phyloP scores from a whole-genome alignment of 2,797 vertebrate species.

The Synanceia verrucosa region DNA sequence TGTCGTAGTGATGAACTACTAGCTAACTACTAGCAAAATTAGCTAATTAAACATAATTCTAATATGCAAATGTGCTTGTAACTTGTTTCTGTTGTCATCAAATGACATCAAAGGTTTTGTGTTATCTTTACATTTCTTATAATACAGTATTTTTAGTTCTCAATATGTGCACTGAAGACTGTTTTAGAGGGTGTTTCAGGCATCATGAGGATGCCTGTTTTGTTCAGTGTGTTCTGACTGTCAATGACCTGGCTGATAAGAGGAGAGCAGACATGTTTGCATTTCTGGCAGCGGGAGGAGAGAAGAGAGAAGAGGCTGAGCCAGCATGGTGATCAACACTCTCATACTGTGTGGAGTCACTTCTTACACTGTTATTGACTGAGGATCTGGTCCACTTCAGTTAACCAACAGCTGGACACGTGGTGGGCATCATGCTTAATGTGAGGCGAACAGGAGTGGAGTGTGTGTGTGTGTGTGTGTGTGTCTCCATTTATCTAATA shows the following conservation, averaged over 20 bases:
- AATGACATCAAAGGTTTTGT: not conserved
- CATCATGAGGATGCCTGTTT: conserved; percentile 8
- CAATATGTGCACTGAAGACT: not conserved
- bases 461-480: not conserved
- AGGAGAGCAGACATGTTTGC: conserved; percentile 40
- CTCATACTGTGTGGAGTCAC: not conserved
- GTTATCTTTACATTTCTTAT: not conserved
- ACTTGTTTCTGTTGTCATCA: not conserved
- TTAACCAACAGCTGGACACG: conserved; percentile 19
- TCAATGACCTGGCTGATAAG: conserved; percentile 49
- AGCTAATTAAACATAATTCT: too few relatives aligned
- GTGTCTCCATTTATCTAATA: not conserved
- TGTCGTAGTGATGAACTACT: not conserved
- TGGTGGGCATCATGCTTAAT: not conserved
- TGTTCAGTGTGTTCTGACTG: conserved; percentile 29
- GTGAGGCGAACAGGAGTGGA: conserved; percentile 7
- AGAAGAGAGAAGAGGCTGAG: conserved; percentile 15
- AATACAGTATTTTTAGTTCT: not conserved
- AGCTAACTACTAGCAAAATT: too few relatives aligned
- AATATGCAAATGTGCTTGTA: not conserved
- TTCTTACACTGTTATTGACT: conserved; percentile 1
- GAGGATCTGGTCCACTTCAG: conserved; percentile 19
- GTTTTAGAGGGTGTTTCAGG: not conserved
- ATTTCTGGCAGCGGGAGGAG: conserved; percentile 37
- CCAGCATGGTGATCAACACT: conserved; percentile 36